A percentile compares a stretch with the other conserved stretches of the same genome.
Evolutionary conservation across 2,888 invertebrate species (phyloP).

Genomic region (Erebia epiphron): DNA sequence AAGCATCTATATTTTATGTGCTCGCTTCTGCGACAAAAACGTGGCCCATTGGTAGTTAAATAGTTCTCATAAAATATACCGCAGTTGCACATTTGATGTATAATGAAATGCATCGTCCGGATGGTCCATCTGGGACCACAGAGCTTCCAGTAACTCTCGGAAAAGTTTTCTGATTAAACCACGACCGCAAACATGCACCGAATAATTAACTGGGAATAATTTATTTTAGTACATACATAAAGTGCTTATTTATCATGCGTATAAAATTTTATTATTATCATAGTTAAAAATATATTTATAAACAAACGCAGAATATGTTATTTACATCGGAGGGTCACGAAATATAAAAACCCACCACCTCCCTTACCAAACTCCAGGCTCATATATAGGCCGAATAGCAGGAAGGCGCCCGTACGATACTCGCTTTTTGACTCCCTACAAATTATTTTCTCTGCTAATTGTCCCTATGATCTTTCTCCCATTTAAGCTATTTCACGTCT

Average conservation of each 20-base stretch:
- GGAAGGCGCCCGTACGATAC: too few relatives aligned
- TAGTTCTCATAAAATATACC: slow-evolving; percentile 25
- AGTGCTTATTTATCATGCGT: not conserved
- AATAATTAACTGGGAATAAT: slow-evolving; percentile 45
- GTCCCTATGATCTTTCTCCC: too few relatives aligned
- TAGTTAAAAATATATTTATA: not conserved
- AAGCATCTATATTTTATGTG: too few relatives aligned
- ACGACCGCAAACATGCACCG: slow-evolving; percentile 42
- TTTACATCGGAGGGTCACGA: too few relatives aligned
- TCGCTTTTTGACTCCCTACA: too few relatives aligned
- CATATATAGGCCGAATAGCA: too few relatives aligned
- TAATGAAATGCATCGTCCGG: slow-evolving; percentile 38
- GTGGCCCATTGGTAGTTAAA: slow-evolving; percentile 5
- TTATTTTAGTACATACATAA: slow-evolving; percentile 16
- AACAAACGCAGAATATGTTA: not conserved
- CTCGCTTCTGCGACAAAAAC: slow-evolving; percentile 1
- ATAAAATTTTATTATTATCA: too few relatives aligned
- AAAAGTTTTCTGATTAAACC: slow-evolving; percentile 51
- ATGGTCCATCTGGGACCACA: slow-evolving; percentile 40
- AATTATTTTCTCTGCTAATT: too few relatives aligned
- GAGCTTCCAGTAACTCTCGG: slow-evolving; percentile 41
- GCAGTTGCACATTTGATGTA: slow-evolving; percentile 30
- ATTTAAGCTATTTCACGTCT: too few relatives aligned
- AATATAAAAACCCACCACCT: too few relatives aligned
- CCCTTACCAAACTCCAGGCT: too few relatives aligned